Percentiles rank a stretch among this genome's conserved stretches.
Evolutionary conservation across 2,113 vertebrate genomes (phyloP).

Genomic region (Silurus meridionalis): DNA sequence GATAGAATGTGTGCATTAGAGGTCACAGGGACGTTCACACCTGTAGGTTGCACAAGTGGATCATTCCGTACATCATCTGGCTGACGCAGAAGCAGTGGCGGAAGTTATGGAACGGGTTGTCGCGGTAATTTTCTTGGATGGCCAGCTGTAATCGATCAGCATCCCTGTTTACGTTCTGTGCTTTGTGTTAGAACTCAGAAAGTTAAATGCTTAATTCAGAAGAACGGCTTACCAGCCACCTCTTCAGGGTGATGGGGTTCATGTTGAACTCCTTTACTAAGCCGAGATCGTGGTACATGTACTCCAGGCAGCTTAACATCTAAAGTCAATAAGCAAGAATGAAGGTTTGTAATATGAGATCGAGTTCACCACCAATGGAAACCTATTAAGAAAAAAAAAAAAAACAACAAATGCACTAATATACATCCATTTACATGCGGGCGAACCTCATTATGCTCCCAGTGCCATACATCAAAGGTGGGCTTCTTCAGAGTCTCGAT

Average conservation of each 20-base stretch:
- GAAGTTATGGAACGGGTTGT: conserved; percentile 98
- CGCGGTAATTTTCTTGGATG: conserved; percentile 94
- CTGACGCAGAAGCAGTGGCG: conserved; percentile 97
- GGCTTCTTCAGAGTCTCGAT: conserved; percentile 91
- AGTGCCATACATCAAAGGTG: conserved; percentile 96
- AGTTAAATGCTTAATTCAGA: background rate
- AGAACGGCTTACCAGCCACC: conserved; percentile 86
- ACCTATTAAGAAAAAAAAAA: background rate
- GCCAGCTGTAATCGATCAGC: conserved; percentile 72
- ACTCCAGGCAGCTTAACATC: conserved; percentile 98
- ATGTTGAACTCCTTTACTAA: conserved; percentile 93
- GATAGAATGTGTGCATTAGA: background rate
- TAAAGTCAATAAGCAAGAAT: conserved; percentile 54
- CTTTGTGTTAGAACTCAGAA: background rate
- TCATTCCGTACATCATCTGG: conserved; percentile 99
- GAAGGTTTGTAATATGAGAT: background rate
- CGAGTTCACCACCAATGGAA: background rate
- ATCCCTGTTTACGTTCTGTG: background rate
- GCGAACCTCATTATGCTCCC: conserved; percentile 95
- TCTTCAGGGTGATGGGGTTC: conserved; percentile 91
- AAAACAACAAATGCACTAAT: background rate
- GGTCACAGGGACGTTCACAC: conserved; percentile 61
- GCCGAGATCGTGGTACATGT: conserved; percentile 96
- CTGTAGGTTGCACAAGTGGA: conserved; percentile 90
- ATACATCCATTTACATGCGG: background rate